phyloP scores from a whole-genome alignment of 2,888 invertebrate genomes.

The Sympetrum striolatum region DNA sequence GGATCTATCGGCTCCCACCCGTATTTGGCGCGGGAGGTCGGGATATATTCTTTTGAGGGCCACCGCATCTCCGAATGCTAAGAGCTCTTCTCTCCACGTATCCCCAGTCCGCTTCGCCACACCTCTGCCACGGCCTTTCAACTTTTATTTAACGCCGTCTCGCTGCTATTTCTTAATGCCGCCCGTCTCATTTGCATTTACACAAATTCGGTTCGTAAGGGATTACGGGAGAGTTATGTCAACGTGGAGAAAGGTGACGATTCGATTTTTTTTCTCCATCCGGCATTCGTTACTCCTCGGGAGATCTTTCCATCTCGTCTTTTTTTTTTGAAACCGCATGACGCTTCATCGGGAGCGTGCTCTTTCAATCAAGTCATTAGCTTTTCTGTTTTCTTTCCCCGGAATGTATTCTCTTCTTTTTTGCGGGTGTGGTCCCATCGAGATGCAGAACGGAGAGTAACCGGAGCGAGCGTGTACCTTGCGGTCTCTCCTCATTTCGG shows the following conservation, averaged over 20 bases:
- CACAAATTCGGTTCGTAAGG: slow-evolving; percentile 15
- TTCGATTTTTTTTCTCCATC: neutral
- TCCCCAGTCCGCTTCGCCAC: neutral
- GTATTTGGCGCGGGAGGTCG: neutral
- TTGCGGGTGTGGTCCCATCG: neutral
- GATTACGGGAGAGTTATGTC: slow-evolving; percentile 7
- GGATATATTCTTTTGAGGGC: neutral
- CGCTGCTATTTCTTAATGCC: neutral
- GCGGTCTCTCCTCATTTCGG: neutral
- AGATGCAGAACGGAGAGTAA: neutral
- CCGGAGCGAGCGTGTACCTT: neutral
- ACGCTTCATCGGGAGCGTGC: neutral
- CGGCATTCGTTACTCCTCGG: neutral
- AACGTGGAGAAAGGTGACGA: slow-evolving; percentile 14
- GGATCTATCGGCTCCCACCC: neutral
- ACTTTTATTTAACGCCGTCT: neutral
- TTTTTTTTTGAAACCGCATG: neutral
- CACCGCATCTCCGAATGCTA: neutral
- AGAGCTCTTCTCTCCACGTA: neutral
- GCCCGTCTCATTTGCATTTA: slow-evolving; percentile 20
- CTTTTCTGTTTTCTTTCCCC: neutral
- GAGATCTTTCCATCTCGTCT: neutral
- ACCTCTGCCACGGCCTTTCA: neutral
- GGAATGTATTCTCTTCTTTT: neutral
- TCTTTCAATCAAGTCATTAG: neutral